Base-by-base conservation (phyloP, 92 coral and sea anemone genomes). In the Muricea muricata region DNA sequence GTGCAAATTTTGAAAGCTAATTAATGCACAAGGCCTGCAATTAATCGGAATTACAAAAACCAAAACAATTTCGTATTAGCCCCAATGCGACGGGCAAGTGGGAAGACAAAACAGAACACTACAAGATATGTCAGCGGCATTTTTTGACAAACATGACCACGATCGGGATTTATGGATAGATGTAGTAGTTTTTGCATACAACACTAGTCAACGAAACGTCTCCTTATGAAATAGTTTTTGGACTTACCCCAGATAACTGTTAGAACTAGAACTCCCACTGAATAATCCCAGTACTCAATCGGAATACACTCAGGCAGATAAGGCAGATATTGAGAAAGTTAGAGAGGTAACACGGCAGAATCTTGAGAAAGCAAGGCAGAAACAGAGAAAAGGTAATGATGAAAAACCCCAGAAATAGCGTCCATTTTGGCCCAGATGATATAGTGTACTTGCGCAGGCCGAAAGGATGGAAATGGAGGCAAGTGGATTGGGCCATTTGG, bases 141-240 rank as follows among this genome's bases (percentile, higher is more conserved):
- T 89, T 65, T 88, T 48, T 12, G 42, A 80, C 0, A 85, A 37
- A 45, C 89, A 75, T 58, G 13, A 54, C 24, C 42, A 89, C 31
- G 89, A 89, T 57, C 85, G 89, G 87, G 89, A 89, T 33, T 56
- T 68, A 66, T 82, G 91, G 87, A 25, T 87, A 18, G 84, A 87
- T 57, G 31, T 79, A 18, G 89, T 80, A 25, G 89, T 89, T 12
- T 85, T 68, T 20, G 85, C 81, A 10, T 81, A 82, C 68, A 87
- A 87, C 65, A 46, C 87, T 37, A 88, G 91, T 65, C 91, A 85
- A 41, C 86, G n/a, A 81, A 25, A 18, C 83, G 14, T 79, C 79
- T 1, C 84, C 92, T 1, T 89, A 85, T 69, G 87, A 89, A 28
- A 25, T 89, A 55, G 87, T 85, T 21, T 89, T 89, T 71, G 92